phyloP scores from a whole-genome alignment of 2,113 vertebrate genomes.

The Nyctereutes procyonoides region DNA sequence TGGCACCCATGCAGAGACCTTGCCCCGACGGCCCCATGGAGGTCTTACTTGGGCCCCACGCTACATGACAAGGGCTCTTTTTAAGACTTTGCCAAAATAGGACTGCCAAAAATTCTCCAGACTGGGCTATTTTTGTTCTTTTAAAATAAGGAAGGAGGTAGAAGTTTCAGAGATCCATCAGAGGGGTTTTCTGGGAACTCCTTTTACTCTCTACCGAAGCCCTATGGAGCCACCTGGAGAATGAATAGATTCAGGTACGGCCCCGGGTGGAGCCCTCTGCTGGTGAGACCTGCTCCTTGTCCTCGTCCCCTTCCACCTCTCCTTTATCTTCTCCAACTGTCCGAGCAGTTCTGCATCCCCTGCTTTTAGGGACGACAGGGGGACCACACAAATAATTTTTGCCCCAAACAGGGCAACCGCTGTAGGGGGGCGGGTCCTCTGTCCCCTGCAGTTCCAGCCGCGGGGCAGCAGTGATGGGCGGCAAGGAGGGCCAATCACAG shows the following conservation, averaged over 20 bases:
- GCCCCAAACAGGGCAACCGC: background rate
- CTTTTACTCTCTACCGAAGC: background rate
- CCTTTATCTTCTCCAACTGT: background rate
- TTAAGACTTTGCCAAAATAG: background rate
- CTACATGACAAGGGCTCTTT: too few species aligned
- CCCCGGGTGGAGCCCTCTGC: background rate
- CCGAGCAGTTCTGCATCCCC: background rate
- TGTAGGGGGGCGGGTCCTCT: background rate
- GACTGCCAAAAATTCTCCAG: background rate
- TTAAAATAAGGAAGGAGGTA: background rate
- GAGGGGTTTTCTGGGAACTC: background rate
- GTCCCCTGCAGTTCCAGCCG: background rate
- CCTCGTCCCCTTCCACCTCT: background rate
- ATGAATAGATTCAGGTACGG: accelerated
- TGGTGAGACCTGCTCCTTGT: background rate
- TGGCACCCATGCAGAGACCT: background rate
- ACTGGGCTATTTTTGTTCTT: background rate
- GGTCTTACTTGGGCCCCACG: background rate
- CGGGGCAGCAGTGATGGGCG: conserved; percentile 44
- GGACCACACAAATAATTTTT: background rate
- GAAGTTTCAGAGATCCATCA: background rate
- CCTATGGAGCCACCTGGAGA: accelerated
- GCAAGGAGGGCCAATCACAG: conserved; percentile 50
- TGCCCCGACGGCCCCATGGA: background rate
- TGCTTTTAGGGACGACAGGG: background rate